Evolutionary conservation across 2,888 invertebrate species (phyloP).

Genomic region (Tubulanus polymorphus): DNA sequence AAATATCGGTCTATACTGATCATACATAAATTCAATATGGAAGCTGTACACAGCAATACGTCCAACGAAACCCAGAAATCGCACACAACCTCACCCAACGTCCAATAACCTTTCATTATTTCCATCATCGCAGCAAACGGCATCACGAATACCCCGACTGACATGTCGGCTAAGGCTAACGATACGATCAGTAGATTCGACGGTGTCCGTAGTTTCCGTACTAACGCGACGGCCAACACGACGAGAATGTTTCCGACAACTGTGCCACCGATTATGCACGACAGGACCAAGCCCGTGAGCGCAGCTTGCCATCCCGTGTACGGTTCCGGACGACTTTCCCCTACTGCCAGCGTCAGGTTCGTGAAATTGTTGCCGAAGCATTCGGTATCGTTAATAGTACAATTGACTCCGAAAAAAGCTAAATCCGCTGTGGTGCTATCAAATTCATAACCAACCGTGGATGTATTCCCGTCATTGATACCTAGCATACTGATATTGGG

Average conservation of each 20-base stretch:
- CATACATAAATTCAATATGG: constrained; percentile 58
- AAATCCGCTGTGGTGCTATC: too few species aligned
- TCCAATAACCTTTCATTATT: constrained; percentile 42
- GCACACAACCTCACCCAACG: constrained; percentile 51
- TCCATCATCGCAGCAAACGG: constrained; percentile 55
- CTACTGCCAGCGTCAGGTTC: not conserved
- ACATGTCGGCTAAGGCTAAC: constrained; percentile 58
- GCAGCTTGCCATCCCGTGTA: constrained; percentile 25
- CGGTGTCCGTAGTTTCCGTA: constrained; percentile 54
- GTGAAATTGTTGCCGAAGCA: constrained; percentile 1
- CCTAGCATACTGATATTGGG: too few species aligned
- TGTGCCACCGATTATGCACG: constrained; percentile 53
- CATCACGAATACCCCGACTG: constrained; percentile 58
- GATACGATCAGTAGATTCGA: constrained; percentile 55
- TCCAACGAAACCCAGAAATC: constrained; percentile 58
- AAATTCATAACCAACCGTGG: too few species aligned
- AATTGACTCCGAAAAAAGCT: too few species aligned
- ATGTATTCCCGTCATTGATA: too few species aligned
- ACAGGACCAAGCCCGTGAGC: constrained; percentile 32
- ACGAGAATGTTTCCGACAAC: constrained; percentile 58
- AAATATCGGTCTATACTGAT: constrained; percentile 58
- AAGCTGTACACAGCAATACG: constrained; percentile 58
- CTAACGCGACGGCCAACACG: constrained; percentile 57
- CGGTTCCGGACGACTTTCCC: constrained; percentile 11
- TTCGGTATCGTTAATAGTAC: too few species aligned